Percentiles rank a stretch among this genome's conserved stretches.
These are phyloP conservation scores for Forbesichthys agassizii DNA, from an alignment of 2,113 vertebrate species.

Conservation along the genomic window DNA sequence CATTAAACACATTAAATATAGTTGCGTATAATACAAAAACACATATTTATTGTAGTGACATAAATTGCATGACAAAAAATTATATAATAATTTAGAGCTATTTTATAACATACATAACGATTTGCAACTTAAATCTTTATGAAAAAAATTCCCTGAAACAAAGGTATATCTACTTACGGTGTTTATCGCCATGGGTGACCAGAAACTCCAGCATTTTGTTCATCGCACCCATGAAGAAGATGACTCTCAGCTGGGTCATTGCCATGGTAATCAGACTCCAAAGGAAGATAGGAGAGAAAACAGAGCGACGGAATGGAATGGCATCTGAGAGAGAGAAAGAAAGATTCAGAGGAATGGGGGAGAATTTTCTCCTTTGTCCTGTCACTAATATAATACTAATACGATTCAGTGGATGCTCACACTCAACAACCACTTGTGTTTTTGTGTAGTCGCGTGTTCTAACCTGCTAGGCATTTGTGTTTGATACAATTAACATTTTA, in stretches of 20 bases:
- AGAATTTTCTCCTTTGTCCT: background rate
- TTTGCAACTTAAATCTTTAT: too few relatives aligned
- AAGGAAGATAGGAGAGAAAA: conserved; percentile 86
- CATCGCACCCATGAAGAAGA: conserved; percentile 93
- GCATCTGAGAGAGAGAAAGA: conserved; percentile 56
- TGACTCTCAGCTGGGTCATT: conserved; percentile 87
- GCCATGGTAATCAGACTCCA: conserved; percentile 92
- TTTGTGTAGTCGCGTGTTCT: too few relatives aligned
- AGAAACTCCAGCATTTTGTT: conserved; percentile 90
- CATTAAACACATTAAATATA: background rate
- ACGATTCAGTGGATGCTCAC: too few relatives aligned
- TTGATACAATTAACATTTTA: too few relatives aligned
- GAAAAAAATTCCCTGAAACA: background rate
- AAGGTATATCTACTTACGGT: conserved; percentile 59
- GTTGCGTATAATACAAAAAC: background rate
- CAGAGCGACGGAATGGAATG: conserved; percentile 79
- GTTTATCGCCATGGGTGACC: conserved; percentile 59
- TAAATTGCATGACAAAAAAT: background rate
- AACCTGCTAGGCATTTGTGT: too few relatives aligned
- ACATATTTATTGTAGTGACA: background rate
- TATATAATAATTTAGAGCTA: background rate
- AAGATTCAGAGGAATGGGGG: conserved; percentile 7
- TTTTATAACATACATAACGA: too few relatives aligned
- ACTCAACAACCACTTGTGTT: too few relatives aligned
- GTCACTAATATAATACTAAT: too few relatives aligned